phyloP scores from a whole-genome alignment of 2,113 vertebrate species.

The Empidonax traillii region DNA sequence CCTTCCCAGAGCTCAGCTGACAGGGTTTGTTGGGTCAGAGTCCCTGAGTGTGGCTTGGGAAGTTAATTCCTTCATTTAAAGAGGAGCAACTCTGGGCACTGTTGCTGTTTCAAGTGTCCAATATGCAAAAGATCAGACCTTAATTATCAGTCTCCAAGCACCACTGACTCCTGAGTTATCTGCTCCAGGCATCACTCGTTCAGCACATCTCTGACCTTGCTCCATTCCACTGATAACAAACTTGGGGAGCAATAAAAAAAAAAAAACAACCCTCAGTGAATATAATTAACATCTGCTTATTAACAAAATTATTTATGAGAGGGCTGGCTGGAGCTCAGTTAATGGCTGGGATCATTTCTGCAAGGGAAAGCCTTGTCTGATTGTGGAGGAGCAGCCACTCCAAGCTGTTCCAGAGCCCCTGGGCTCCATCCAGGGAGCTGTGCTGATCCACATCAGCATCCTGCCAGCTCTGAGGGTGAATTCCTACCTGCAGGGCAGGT shows the following conservation, averaged over 20 bases:
- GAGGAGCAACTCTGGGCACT: background rate
- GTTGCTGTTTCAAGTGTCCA: background rate
- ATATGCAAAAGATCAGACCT: background rate
- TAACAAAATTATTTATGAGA: background rate
- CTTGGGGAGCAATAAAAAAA: background rate
- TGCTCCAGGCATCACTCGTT: background rate
- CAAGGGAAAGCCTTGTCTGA: background rate
- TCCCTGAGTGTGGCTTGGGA: background rate
- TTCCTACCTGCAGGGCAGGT: background rate
- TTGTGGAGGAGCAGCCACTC: background rate
- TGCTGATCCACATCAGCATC: background rate
- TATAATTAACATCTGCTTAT: background rate
- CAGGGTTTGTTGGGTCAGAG: background rate
- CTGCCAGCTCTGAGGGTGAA: background rate
- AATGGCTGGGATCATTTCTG: background rate
- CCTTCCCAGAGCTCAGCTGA: background rate
- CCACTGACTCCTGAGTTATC: background rate
- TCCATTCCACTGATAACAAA: background rate
- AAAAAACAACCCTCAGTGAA: background rate
- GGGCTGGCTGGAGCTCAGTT: background rate
- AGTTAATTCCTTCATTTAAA: background rate
- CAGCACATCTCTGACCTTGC: background rate
- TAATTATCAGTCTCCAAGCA: background rate
- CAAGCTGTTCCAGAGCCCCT: background rate
- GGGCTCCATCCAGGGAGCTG: background rate